Percentiles rank a stretch among this genome's conserved stretches.
Evolutionary conservation across 2,888 invertebrate species (phyloP).

Genomic region (Parnassius smintheus): DNA sequence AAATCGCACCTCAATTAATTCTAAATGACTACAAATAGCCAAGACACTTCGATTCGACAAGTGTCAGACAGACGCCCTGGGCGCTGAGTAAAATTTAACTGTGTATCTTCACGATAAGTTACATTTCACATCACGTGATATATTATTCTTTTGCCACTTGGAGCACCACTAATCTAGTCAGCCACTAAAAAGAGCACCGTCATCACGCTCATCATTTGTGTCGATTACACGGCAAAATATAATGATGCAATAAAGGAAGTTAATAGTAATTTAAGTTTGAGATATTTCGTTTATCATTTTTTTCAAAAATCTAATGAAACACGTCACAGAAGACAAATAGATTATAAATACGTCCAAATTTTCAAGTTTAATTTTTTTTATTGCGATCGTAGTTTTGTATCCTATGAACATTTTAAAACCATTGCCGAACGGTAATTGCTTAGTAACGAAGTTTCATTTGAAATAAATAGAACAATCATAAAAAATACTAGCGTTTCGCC

Average conservation of each 20-base stretch:
- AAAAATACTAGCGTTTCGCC: not conserved
- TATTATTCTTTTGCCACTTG: not conserved
- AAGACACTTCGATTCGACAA: conserved; percentile 2
- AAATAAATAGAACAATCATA: no score
- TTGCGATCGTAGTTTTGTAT: no score
- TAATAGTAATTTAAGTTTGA: no score
- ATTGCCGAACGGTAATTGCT: no score
- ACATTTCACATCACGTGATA: not conserved
- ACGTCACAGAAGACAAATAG: no score
- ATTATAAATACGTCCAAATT: no score
- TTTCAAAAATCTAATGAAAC: no score
- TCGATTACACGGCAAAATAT: conserved; percentile 1
- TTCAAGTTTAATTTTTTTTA: no score
- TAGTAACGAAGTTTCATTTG: no score
- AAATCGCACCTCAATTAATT: no score
- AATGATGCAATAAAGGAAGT: not conserved
- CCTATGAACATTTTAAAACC: no score
- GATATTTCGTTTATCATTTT: no score
- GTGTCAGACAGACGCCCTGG: not conserved
- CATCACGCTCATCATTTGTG: conserved; percentile 6
- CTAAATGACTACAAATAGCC: conserved; percentile 5
- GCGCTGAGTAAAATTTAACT: not conserved
- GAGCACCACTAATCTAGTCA: not conserved
- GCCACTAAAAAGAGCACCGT: not conserved
- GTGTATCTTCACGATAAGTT: not conserved